Evolutionary conservation across 2,888 invertebrate species (phyloP).

Genomic region (Spodoptera littoralis): DNA sequence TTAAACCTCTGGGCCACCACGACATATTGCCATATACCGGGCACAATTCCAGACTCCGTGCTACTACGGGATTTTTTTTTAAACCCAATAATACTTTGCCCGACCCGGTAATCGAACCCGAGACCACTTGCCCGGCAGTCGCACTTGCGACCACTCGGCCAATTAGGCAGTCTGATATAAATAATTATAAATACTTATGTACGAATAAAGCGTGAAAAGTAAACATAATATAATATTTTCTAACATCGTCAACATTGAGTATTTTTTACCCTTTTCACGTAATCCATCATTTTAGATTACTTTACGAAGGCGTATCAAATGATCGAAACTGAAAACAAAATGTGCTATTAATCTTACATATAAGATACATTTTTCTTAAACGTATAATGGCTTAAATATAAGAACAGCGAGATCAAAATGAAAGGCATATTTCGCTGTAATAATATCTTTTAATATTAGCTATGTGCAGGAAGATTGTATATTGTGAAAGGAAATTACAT

Average conservation of each 20-base stretch:
- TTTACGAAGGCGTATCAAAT: constrained; percentile 30
- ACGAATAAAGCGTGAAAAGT: no score
- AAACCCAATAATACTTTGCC: no score
- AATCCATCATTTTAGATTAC: constrained; percentile 47
- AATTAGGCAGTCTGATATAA: no score
- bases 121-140: no score
- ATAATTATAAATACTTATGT: no score
- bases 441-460: constrained; percentile 24
- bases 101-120: no score
- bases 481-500: constrained; percentile 7
- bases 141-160: no score
- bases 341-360: constrained; percentile 41
- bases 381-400: constrained; percentile 20
- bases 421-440: constrained; percentile 23
- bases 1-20: no score
- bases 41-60: no score
- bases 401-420: constrained; percentile 33
- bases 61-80: no score
- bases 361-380: constrained; percentile 28
- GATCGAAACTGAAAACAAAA: constrained; percentile 45
- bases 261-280: constrained; percentile 40
- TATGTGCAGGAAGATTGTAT: constrained; percentile 28
- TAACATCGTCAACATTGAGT: constrained; percentile 9
- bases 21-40: no score
- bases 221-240: no score